Evolutionary conservation across 1,140 invertebrate species (phyloP).

Genomic region (Temnothorax curvispinosus): DNA sequence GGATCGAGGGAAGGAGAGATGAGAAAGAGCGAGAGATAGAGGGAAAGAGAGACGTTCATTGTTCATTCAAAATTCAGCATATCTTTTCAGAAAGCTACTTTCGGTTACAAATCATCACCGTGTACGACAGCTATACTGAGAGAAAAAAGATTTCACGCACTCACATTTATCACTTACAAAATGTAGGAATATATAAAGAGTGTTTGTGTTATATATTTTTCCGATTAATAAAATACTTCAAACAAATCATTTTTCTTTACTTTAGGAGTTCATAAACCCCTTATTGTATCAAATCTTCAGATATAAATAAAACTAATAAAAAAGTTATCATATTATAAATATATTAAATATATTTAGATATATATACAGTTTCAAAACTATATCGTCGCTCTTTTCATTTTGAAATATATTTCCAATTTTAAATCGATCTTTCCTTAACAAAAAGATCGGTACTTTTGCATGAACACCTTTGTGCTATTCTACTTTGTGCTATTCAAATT

Average conservation of each 20-base stretch:
- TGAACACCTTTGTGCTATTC: neutral
- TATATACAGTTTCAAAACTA: neutral
- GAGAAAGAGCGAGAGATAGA: slow-evolving; percentile 31
- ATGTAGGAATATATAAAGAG: neutral
- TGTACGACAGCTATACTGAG: neutral
- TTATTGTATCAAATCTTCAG: neutral
- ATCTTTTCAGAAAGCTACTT: slow-evolving; percentile 11
- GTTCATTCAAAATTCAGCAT: slow-evolving; percentile 19
- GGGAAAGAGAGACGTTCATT: slow-evolving; percentile 7
- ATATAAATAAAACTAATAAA: neutral
- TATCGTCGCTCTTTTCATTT: neutral
- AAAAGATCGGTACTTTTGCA: neutral
- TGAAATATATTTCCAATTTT: neutral
- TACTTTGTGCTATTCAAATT: neutral
- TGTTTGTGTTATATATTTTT: neutral
- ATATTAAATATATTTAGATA: neutral
- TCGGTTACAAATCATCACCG: neutral
- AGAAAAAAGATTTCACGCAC: neutral
- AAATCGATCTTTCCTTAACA: neutral
- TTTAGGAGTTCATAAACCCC: neutral
- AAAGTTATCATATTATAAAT: neutral
- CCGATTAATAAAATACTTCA: neutral
- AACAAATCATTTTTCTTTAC: neutral
- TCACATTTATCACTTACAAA: neutral
- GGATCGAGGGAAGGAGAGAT: slow-evolving; percentile 5